Percentiles rank a stretch among this genome's conserved stretches.
Conservation (phyloP, 1,140 invertebrate species). For the Trachymyrmex septentrionalis region DNA sequence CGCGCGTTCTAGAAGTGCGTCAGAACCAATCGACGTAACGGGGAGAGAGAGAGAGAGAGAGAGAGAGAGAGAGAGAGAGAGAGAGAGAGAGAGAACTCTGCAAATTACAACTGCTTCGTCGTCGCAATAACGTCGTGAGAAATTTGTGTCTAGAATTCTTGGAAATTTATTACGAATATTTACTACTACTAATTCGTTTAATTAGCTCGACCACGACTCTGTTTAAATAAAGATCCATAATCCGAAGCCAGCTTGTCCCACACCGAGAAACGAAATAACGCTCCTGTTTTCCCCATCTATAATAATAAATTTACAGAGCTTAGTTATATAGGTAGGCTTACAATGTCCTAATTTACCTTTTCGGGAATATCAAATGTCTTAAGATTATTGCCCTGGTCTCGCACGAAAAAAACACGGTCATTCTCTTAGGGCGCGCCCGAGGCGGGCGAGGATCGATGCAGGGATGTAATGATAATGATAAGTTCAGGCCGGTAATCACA, state of each 20-base stretch:
- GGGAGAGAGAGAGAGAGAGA: no score
- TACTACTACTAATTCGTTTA: slow-evolving; percentile 46
- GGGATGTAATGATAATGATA: slow-evolving; percentile 78
- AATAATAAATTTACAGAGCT: slow-evolving; percentile 29
- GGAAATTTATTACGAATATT: slow-evolving; percentile 29
- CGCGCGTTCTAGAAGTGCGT: slow-evolving; percentile 77
- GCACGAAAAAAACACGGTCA: slow-evolving; percentile 39
- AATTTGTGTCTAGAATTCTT: slow-evolving; percentile 11
- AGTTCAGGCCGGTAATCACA: slow-evolving; percentile 70
- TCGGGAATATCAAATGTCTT: slow-evolving; percentile 47
- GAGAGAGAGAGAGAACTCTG: slow-evolving; percentile 55
- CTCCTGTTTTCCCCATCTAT: background rate
- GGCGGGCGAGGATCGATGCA: slow-evolving; percentile 54
- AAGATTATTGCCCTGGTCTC: slow-evolving; percentile 29
- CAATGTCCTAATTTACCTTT: slow-evolving; percentile 49
- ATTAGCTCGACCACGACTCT: slow-evolving; percentile 4
- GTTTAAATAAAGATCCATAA: slow-evolving; percentile 7
- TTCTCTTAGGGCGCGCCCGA: slow-evolving; percentile 37
- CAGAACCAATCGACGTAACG: slow-evolving; percentile 75
- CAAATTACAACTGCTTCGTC: slow-evolving; percentile 19
- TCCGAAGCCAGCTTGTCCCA: background rate
- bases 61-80: no score
- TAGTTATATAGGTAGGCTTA: background rate
- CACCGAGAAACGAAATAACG: slow-evolving; percentile 1
- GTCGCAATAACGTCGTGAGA: slow-evolving; percentile 9